A percentile compares a stretch with the other conserved stretches of the same genome.
Conservation (phyloP, 1,140 invertebrate genomes). For the Tachypleus tridentatus region DNA sequence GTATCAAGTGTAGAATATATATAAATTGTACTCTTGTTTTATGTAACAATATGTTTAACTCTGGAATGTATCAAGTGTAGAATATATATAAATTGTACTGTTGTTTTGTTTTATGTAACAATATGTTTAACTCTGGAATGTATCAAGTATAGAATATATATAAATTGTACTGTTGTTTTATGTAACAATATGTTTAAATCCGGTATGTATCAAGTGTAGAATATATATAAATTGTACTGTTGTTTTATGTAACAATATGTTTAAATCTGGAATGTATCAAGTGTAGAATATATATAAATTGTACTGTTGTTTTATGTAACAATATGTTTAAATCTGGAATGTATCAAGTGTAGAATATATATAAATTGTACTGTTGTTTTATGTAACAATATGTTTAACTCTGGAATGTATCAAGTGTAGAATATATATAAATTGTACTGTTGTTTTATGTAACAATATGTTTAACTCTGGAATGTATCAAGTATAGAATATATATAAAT, state of each 20-base stretch:
- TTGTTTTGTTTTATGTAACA: too few species aligned
- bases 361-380: not conserved
- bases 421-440: not conserved
- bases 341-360: not conserved
- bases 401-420: too few species aligned
- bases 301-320: too few species aligned
- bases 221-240: not conserved
- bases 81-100: not conserved
- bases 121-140: not conserved
- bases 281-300: not conserved
- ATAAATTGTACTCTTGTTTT: not conserved
- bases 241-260: too few species aligned
- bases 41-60: not conserved
- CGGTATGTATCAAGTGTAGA: too few species aligned
- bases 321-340: not conserved
- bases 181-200: not conserved
- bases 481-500: not conserved
- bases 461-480: not conserved
- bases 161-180: not conserved
- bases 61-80: not conserved
- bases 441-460: too few species aligned
- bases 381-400: not conserved
- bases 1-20: not conserved
- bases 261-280: not conserved
- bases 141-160: not conserved